Conservation (phyloP, 2,888 invertebrate genomes). For the Anarsia innoxiella region DNA sequence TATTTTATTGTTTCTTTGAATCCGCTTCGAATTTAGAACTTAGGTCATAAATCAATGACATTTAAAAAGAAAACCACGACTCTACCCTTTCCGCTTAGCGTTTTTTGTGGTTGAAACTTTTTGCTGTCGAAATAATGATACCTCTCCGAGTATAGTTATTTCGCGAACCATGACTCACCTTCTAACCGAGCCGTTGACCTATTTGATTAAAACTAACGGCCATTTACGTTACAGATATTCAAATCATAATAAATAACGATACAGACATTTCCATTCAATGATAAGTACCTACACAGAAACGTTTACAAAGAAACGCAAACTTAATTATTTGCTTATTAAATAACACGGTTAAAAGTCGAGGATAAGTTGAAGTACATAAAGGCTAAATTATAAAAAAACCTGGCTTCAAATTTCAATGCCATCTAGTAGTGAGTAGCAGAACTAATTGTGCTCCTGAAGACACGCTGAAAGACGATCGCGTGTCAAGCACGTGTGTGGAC, state of each 20-base stretch:
- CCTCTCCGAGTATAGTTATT: constrained; percentile 14
- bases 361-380: no score
- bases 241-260: no score
- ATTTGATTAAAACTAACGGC: constrained; percentile 22
- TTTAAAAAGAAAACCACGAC: neutral
- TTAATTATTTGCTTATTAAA: no score
- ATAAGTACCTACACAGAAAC: no score
- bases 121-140: constrained; percentile 10
- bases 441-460: constrained; percentile 27
- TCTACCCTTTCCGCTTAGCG: neutral
- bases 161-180: constrained; percentile 31
- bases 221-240: no score
- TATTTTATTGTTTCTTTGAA: neutral
- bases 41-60: neutral
- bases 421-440: constrained; percentile 53
- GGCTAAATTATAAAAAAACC: no score
- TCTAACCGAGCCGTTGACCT: constrained; percentile 39
- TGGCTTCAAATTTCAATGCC: constrained; percentile 28
- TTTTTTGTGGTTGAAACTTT: constrained; percentile 1
- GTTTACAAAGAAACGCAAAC: no score
- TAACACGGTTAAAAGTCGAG: no score
- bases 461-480: constrained; percentile 29
- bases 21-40: neutral
- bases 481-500: no score
- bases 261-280: no score